These are phyloP conservation scores for Prionailurus bengalensis DNA, from an alignment of 2,113 vertebrate genomes.

Conservation along the genomic window DNA sequence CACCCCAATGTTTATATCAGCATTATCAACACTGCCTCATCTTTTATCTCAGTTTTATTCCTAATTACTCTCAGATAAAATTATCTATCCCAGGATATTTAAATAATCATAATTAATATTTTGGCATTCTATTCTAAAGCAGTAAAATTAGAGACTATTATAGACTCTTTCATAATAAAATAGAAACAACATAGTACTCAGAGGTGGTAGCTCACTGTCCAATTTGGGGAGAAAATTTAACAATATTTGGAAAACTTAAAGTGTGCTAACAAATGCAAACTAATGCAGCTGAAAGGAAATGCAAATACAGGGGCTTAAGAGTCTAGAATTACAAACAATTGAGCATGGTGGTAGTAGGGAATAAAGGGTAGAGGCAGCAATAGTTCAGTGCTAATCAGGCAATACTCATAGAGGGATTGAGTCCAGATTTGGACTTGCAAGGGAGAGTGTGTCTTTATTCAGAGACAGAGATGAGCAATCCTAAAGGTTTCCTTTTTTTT, in stretches of 20 bases:
- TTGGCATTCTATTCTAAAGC: background rate
- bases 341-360: background rate
- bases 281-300: background rate
- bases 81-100: background rate
- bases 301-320: background rate
- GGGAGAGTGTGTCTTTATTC: background rate
- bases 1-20: no score
- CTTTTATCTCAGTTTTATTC: background rate
- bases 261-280: background rate
- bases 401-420: background rate
- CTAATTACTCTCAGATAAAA: background rate
- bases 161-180: background rate
- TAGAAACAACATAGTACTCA: background rate
- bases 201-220: background rate
- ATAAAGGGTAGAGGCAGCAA: slow-evolving; percentile 2
- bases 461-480: background rate
- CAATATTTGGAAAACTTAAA: background rate
- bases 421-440: background rate
- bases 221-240: slow-evolving; percentile 1
- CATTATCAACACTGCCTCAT: no score
- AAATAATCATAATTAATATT: background rate
- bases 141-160: background rate
- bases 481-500: background rate
- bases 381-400: background rate
- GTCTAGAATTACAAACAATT: background rate